These are phyloP conservation scores for Dendrolimus houi DNA, from an alignment of 2,888 invertebrate species.

Conservation along the genomic window DNA sequence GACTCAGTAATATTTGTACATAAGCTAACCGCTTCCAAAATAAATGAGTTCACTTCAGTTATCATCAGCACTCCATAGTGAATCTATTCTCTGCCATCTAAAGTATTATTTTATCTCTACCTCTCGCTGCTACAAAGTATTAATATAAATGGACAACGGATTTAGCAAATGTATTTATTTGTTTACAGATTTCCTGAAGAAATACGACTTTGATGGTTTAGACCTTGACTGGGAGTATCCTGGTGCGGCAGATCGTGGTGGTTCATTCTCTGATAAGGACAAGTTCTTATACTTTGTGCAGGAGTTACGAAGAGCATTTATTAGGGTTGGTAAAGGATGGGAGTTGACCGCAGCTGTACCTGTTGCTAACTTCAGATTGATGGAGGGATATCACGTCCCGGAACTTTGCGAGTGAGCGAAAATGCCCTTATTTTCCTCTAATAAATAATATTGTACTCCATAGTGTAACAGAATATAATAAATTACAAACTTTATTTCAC, in stretches of 20 bases:
- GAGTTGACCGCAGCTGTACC: conserved; percentile 94
- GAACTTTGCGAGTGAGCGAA: conserved; percentile 88
- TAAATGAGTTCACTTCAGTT: no score
- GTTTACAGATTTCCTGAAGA: conserved; percentile 80
- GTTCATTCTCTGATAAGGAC: conserved; percentile 89
- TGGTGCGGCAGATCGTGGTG: conserved; percentile 90
- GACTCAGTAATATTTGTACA: no score
- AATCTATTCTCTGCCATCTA: no score
- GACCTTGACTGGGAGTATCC: conserved; percentile 96
- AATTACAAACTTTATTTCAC: no score
- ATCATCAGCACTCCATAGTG: no score
- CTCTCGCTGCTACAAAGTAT: no score
- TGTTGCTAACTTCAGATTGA: conserved; percentile 88
- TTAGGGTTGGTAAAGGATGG: conserved; percentile 84
- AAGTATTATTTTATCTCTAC: no score
- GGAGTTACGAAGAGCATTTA: conserved; percentile 87
- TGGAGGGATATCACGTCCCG: conserved; percentile 94
- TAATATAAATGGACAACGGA: no score
- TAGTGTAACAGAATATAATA: no score
- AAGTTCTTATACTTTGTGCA: conserved; percentile 88
- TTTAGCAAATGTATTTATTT: neutral
- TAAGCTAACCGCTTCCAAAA: no score
- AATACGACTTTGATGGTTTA: conserved; percentile 89
- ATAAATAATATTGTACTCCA: no score
- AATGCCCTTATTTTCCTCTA: no score